A percentile compares a stretch with the other conserved stretches of the same genome.
Evolutionary conservation across 2,797 vertebrate species (phyloP).

Genomic region (Carcharodon carcharias): DNA sequence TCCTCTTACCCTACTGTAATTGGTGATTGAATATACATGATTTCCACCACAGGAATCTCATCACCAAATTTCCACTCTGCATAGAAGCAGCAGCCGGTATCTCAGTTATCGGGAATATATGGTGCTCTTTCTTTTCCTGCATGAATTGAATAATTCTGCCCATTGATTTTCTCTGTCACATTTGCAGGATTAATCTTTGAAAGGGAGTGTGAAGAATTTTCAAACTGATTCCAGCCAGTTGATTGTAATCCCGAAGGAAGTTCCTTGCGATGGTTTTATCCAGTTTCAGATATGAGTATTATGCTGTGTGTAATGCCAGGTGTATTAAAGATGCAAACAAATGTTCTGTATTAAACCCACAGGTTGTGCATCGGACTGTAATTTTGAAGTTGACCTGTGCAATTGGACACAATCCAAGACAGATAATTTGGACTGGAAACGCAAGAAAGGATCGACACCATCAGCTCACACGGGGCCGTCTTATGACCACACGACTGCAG

Average conservation of each 20-base stretch:
- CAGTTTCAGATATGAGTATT: too few species aligned
- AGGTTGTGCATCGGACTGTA: constrained; percentile 52
- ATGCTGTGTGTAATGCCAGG: background rate
- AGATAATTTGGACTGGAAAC: constrained; percentile 62
- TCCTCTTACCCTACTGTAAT: too few species aligned
- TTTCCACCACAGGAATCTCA: background rate
- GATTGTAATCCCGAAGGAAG: too few species aligned
- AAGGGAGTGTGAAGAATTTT: background rate
- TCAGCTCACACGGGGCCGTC: constrained; percentile 61
- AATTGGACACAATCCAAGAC: constrained; percentile 58
- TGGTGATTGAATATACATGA: background rate
- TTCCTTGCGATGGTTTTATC: background rate
- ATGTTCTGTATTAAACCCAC: background rate
- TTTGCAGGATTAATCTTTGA: background rate
- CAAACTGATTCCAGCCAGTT: background rate
- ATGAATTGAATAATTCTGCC: background rate
- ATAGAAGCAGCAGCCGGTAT: background rate
- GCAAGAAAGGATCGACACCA: constrained; percentile 59
- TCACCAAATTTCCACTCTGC: background rate
- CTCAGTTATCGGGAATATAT: background rate
- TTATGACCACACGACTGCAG: constrained; percentile 68
- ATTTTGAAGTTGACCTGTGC: constrained; percentile 55
- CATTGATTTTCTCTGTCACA: background rate
- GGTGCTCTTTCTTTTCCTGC: background rate
- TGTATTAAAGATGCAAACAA: background rate